Evolutionary conservation across 30 jellyfish, hydroid and myxozoan species (phyloP), one percentile per base, ranked within the genome.

Genomic region (Chironex yamaguchii): DNA sequence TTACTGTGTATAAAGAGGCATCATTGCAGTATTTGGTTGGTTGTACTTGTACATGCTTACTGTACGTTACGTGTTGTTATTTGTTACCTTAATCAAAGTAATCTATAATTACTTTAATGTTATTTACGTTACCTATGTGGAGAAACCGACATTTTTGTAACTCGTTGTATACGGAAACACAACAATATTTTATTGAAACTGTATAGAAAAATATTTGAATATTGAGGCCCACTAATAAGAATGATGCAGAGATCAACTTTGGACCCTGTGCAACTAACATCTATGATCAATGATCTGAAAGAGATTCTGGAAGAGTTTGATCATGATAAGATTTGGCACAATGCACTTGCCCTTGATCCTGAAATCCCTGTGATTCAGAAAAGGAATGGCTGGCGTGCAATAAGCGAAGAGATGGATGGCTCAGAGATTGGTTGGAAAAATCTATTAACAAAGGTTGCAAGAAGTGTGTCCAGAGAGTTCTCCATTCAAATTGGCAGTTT

Each of bases 231-330:
- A 54, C 31, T 54, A 32, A 54, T 20, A 6, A 54, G 25, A n/a
- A 32, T 54, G 23, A 20, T 54, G 71, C 21, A 54, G 71, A 54
- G 25, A 20, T 32, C 71, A 4, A 54, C 71, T 9, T 54, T 54
- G 6, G 71, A 54, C 22, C 31, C 71, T 54, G 71, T 54, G 21
- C 71, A 54, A 20, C 21, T 54, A n/a, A n/a, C 71, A 54, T 54
- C 71, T 3, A 54, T 54, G 71, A n/a, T 20, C 21, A 20, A 6
- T 20, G 71, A 54, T 32, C 25, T 54, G 71, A 54, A 54, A 20
- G 4, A 3, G 11, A 3, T 3, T 54, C 71, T 54, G 22, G 4
- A 20, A 54, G 22, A n/a, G 11, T 32, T 54, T 54, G 3, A 54
- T 54, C 22, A n/a, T 32, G 71, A 54, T 3, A 9, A 54, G 4